Evolutionary conservation across 64 coral and sea anemone genomes (phyloP).

Genomic region (Orbicella faveolata): DNA sequence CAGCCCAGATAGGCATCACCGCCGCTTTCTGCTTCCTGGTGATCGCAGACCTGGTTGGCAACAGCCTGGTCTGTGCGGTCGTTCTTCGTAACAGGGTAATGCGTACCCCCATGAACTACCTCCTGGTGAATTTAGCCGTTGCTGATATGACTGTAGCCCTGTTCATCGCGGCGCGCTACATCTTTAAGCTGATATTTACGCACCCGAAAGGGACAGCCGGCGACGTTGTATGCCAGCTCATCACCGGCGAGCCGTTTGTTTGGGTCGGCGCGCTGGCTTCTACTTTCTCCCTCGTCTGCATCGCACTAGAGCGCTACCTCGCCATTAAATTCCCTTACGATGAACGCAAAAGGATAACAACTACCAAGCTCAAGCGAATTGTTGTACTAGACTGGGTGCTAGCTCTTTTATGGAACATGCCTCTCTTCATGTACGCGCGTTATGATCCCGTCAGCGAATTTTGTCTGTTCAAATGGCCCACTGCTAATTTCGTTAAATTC

Average conservation of each 20-base stretch:
- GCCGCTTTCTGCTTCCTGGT: slow-evolving; percentile 11
- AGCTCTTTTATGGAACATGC: slow-evolving; percentile 20
- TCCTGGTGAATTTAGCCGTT: neutral
- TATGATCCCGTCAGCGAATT: slow-evolving; percentile 40
- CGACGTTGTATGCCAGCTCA: slow-evolving; percentile 23
- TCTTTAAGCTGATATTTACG: slow-evolving; percentile 14
- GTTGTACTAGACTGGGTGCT: slow-evolving; percentile 1
- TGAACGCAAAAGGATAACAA: slow-evolving; percentile 6
- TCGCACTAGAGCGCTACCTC: slow-evolving; percentile 27
- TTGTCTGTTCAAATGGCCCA: slow-evolving; percentile 35
- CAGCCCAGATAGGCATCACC: slow-evolving; percentile 6
- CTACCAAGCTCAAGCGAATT: slow-evolving; percentile 22
- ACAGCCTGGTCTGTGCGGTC: slow-evolving; percentile 2
- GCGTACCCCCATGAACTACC: slow-evolving; percentile 20
- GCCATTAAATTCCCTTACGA: slow-evolving; percentile 29
- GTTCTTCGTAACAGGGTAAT: neutral
- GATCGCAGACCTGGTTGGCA: neutral
- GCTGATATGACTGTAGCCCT: neutral
- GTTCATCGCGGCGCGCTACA: slow-evolving; percentile 13
- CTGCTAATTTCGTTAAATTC: neutral
- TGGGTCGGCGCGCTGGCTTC: slow-evolving; percentile 49
- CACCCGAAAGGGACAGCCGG: slow-evolving; percentile 33
- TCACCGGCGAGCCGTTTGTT: slow-evolving; percentile 36
- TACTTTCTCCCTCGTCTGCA: slow-evolving; percentile 38
- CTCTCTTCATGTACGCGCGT: slow-evolving; percentile 28